A percentile compares a stretch with the other conserved stretches of the same genome.
phyloP scores from a whole-genome alignment of 2,888 invertebrate species.

The Philhelius pedissequus region DNA sequence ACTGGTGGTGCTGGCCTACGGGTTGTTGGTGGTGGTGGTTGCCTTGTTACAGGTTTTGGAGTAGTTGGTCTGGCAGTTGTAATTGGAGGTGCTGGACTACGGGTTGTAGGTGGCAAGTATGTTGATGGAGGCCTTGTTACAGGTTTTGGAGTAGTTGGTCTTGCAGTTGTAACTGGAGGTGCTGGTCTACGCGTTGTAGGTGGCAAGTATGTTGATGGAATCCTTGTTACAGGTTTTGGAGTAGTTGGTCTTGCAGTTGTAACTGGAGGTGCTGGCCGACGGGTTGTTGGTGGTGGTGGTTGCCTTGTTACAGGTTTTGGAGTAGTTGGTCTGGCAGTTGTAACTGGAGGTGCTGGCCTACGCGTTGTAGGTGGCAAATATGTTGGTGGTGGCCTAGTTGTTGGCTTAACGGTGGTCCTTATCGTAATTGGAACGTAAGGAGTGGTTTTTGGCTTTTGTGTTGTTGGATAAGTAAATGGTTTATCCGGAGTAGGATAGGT shows the following conservation, averaged over 20 bases:
- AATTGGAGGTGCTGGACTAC: background rate
- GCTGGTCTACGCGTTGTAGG: slow-evolving; percentile 7
- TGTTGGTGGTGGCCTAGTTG: background rate
- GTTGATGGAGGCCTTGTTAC: no score
- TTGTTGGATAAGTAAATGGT: slow-evolving; percentile 53
- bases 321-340: slow-evolving; percentile 56
- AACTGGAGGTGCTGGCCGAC: background rate
- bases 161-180: background rate
- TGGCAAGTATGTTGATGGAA: slow-evolving; percentile 3
- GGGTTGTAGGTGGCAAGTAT: background rate
- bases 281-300: background rate
- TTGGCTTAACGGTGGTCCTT: slow-evolving; percentile 1
- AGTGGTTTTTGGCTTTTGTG: slow-evolving; percentile 38
- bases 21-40: slow-evolving; percentile 27
- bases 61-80: slow-evolving; percentile 30
- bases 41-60: slow-evolving; percentile 25
- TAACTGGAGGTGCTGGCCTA: slow-evolving; percentile 48
- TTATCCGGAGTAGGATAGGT: slow-evolving; percentile 41
- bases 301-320: no score
- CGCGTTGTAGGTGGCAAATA: background rate
- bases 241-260: background rate
- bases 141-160: slow-evolving; percentile 10
- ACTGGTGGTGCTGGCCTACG: slow-evolving; percentile 2
- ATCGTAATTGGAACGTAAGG: slow-evolving; percentile 51
- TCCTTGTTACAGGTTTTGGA: slow-evolving; percentile 58